A percentile compares a stretch with the other conserved stretches of the same genome.
Conservation (phyloP, 2,888 invertebrate species). For the Pachycephus smyrnensis region DNA sequence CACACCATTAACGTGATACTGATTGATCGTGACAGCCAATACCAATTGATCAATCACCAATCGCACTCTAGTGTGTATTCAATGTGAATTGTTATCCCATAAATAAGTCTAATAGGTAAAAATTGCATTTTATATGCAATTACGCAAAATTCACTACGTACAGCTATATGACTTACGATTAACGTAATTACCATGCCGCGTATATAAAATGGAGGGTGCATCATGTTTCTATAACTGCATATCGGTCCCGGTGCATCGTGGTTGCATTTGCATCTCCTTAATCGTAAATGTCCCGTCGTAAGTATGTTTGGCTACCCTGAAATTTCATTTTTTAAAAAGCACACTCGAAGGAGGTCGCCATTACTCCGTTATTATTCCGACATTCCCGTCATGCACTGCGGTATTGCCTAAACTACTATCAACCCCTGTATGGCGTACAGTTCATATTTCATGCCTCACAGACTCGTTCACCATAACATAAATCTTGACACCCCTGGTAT, state of each 20-base stretch:
- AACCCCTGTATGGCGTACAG: not conserved
- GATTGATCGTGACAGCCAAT: not conserved
- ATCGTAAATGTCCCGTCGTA: not conserved
- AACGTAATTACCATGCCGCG: not conserved
- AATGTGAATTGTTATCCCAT: not conserved
- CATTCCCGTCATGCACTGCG: not conserved
- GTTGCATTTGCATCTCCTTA: too few relatives aligned
- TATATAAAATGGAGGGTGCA: not conserved
- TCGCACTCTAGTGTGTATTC: too few relatives aligned
- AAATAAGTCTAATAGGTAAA: not conserved
- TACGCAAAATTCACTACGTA: not conserved
- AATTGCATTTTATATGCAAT: not conserved
- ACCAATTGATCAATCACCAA: too few relatives aligned
- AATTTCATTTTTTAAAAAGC: not conserved
- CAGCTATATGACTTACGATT: too few relatives aligned
- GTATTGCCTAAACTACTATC: not conserved
- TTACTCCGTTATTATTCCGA: not conserved
- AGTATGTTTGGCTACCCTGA: not conserved
- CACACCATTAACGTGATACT: not conserved
- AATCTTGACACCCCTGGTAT: slow-evolving; percentile 1
- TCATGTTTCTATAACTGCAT: not conserved
- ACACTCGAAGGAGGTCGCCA: not conserved
- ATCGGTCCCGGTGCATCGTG: not conserved
- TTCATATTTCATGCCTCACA: not conserved
- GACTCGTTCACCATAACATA: not conserved